Evolutionary conservation across 2,797 vertebrate genomes (phyloP).

Genomic region (Potorous gilbertii): DNA sequence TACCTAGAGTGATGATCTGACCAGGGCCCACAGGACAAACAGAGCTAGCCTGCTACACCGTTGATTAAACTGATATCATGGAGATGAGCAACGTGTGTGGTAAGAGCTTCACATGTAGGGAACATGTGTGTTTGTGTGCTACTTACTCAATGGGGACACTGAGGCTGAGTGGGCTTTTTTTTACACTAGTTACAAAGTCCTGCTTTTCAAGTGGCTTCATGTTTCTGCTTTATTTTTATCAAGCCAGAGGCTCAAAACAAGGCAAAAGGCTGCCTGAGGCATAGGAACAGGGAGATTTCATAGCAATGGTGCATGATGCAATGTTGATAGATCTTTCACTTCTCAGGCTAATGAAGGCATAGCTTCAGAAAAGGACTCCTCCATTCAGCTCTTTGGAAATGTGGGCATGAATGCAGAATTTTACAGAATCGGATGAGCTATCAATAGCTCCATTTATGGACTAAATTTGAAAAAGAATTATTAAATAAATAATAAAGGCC

Average conservation of each 20-base stretch:
- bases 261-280: not conserved
- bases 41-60: not conserved
- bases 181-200: not conserved
- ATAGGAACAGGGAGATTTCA: not conserved
- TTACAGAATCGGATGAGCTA: not conserved
- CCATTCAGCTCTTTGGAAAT: not conserved
- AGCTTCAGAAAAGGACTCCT: not conserved
- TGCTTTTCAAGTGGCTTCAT: constrained; percentile 1
- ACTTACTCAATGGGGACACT: not conserved
- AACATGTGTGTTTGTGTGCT: not conserved
- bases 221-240: not conserved
- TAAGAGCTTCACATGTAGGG: not conserved
- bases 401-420: not conserved
- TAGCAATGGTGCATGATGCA: not conserved
- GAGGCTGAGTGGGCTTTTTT: not conserved
- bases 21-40: not conserved
- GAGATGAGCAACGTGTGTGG: not conserved
- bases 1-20: not conserved
- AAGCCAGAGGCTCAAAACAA: not conserved
- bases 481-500: not conserved
- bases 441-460: not conserved
- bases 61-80: not conserved
- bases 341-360: not conserved
- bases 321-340: not conserved
- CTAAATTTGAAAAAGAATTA: not conserved